Conservation (phyloP, 2,888 invertebrate species). For the Bembecia ichneumoniformis region DNA sequence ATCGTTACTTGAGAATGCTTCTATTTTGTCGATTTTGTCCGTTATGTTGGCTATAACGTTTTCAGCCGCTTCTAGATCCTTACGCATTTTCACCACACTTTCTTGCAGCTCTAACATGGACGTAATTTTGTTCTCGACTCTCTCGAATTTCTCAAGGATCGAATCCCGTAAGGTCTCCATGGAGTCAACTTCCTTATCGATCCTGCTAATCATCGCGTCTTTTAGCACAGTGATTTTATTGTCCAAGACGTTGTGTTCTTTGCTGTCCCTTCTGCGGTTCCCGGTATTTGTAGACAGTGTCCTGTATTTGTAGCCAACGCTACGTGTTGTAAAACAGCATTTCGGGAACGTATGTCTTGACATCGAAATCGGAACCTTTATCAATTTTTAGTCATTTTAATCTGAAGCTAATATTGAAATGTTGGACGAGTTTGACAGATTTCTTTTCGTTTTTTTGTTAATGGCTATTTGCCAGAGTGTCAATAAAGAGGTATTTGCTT, state of each 20-base stretch:
- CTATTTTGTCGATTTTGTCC: conserved; percentile 34
- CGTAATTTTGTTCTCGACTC: conserved; percentile 40
- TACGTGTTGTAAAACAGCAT: conserved; percentile 47
- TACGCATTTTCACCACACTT: conserved; percentile 26
- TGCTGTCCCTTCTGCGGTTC: conserved; percentile 23
- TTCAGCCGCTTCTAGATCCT: conserved; percentile 28
- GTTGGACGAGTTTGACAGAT: too few species aligned
- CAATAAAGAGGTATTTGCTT: too few species aligned
- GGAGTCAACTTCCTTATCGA: conserved; percentile 31
- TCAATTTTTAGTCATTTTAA: too few species aligned
- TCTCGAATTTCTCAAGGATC: conserved; percentile 35
- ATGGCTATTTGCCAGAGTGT: too few species aligned
- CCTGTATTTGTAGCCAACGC: conserved; percentile 51
- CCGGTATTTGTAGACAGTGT: conserved; percentile 55
- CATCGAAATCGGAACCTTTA: neutral
- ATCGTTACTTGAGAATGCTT: conserved; percentile 8
- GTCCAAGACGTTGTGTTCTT: conserved; percentile 31
- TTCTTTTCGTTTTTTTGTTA: too few species aligned
- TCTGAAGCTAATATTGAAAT: too few species aligned
- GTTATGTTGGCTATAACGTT: conserved; percentile 21
- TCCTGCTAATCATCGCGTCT: conserved; percentile 30
- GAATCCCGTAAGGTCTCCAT: conserved; percentile 29
- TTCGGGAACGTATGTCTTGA: conserved; percentile 29
- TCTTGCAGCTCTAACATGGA: conserved; percentile 39
- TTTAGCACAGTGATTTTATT: conserved; percentile 42